These are phyloP conservation scores for Cephalopachus bancanus DNA, from an alignment of 2,797 vertebrate genomes.

Conservation along the genomic window DNA sequence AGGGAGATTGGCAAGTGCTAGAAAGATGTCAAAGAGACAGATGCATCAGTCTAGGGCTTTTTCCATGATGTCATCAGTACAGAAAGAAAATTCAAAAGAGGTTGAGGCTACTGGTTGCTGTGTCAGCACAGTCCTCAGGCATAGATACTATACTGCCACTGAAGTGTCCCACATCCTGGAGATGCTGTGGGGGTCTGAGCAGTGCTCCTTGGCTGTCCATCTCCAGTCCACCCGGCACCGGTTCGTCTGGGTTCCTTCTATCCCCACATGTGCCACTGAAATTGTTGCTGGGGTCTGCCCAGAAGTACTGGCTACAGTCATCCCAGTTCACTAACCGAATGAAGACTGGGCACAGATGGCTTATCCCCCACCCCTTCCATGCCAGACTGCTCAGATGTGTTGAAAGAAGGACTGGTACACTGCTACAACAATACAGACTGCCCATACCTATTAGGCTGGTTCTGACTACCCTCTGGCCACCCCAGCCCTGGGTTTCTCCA, in stretches of 20 bases:
- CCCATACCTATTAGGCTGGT: not conserved
- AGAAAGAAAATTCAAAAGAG: not conserved
- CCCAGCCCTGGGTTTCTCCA: not conserved
- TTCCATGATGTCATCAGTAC: not conserved
- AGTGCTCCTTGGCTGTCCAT: rapidly evolving
- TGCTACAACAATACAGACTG: rapidly evolving
- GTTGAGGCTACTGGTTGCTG: too few species aligned
- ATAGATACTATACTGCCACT: rapidly evolving
- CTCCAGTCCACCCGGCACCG: not conserved
- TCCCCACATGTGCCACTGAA: too few species aligned
- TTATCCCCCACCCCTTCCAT: too few species aligned
- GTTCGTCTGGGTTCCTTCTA: too few species aligned
- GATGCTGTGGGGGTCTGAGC: rapidly evolving
- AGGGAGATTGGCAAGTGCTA: too few species aligned
- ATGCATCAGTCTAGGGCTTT: not conserved
- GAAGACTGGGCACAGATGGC: not conserved
- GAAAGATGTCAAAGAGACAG: not conserved
- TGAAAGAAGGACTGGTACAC: rapidly evolving
- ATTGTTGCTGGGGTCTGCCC: not conserved
- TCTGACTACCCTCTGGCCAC: not conserved
- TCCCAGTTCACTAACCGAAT: rapidly evolving
- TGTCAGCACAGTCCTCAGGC: rapidly evolving
- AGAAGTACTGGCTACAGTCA: not conserved
- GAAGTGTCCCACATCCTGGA: not conserved
- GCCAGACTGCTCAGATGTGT: not conserved